Evolutionary conservation across 2,113 vertebrate species (phyloP).

Genomic region (Pavo muticus): DNA sequence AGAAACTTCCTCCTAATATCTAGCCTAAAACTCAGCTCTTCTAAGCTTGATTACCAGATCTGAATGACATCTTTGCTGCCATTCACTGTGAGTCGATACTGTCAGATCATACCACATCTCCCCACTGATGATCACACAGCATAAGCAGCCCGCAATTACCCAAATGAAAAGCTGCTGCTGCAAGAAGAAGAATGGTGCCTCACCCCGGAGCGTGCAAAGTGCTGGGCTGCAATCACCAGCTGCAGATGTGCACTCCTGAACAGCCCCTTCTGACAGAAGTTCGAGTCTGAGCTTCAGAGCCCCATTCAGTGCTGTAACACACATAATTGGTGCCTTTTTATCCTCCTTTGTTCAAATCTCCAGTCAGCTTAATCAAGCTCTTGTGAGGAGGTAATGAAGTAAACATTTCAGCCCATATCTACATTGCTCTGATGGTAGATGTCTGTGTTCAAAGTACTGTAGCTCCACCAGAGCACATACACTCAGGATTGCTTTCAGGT

Average conservation of each 20-base stretch:
- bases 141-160: not conserved
- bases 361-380: constrained; percentile 63
- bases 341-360: constrained; percentile 28
- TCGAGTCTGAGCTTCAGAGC: constrained; percentile 8
- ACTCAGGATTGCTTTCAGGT: not conserved
- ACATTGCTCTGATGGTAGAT: constrained; percentile 31
- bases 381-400: constrained; percentile 37
- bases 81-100: not conserved
- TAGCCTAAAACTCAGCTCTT: not conserved
- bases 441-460: constrained; percentile 37
- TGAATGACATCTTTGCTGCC: not conserved
- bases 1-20: no score
- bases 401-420: constrained; percentile 42
- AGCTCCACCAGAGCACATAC: not conserved
- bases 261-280: not conserved
- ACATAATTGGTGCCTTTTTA: constrained; percentile 58
- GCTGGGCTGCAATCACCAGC: not conserved
- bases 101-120: not conserved
- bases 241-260: not conserved
- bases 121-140: not conserved
- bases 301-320: constrained; percentile 29
- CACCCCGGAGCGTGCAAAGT: not conserved
- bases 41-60: not conserved
- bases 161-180: not conserved
- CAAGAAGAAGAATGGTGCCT: not conserved